phyloP scores from a whole-genome alignment of 2,888 invertebrate species.

The Leucophenga montana region DNA sequence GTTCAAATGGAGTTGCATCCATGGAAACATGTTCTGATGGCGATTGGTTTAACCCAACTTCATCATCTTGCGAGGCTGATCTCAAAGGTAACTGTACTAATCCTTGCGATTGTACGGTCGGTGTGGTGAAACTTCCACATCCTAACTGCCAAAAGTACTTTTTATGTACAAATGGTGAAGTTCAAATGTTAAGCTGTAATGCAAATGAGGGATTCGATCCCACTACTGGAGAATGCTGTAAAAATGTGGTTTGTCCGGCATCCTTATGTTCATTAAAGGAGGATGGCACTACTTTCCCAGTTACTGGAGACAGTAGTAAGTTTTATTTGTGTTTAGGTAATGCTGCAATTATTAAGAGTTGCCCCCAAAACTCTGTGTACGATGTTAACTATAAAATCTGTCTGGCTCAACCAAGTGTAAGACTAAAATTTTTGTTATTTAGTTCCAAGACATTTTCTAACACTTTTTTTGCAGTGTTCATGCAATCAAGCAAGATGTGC shows the following conservation, averaged over 20 bases:
- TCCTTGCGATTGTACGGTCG: too few species aligned
- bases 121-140: too few species aligned
- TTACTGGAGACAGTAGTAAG: slow-evolving; percentile 43
- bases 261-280: too few species aligned
- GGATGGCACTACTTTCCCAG: slow-evolving; percentile 47
- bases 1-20: slow-evolving; percentile 52
- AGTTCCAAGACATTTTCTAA: background rate
- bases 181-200: too few species aligned
- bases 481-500: slow-evolving; percentile 52
- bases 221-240: too few species aligned
- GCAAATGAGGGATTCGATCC: too few species aligned
- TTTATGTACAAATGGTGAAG: too few species aligned
- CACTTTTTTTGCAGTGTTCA: slow-evolving; percentile 39
- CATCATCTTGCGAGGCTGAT: slow-evolving; percentile 49
- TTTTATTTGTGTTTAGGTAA: slow-evolving; percentile 55
- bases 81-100: slow-evolving; percentile 61
- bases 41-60: slow-evolving; percentile 50
- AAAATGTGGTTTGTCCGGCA: too few species aligned
- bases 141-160: too few species aligned
- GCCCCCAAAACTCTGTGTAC: slow-evolving; percentile 40
- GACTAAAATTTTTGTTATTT: background rate
- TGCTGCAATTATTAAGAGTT: slow-evolving; percentile 40
- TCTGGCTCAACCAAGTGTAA: slow-evolving; percentile 54
- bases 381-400: slow-evolving; percentile 37
- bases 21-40: slow-evolving; percentile 45